Evolutionary conservation across 2,888 invertebrate species (phyloP).

Genomic region (Xestia rhomboidea): DNA sequence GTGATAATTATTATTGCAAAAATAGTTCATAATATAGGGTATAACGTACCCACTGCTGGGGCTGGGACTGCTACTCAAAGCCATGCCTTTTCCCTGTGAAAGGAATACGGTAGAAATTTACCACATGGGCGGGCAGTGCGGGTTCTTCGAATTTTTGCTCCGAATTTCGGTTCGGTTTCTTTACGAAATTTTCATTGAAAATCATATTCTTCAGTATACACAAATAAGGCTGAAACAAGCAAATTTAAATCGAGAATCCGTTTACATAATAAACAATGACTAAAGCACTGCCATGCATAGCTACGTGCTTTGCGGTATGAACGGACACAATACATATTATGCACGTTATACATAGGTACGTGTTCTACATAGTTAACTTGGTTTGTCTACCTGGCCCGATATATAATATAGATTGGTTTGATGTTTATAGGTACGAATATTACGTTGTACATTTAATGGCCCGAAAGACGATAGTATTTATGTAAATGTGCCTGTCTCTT

Average conservation of each 20-base stretch:
- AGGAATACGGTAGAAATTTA: not conserved
- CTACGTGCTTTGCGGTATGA: conserved; percentile 42
- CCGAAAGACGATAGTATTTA: conserved; percentile 14
- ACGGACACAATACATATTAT: too few species aligned
- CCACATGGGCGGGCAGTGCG: not conserved
- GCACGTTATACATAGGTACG: conserved; percentile 16
- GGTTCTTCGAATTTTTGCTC: not conserved
- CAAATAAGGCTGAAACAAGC: conserved; percentile 3
- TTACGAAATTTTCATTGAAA: not conserved
- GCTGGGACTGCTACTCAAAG: not conserved
- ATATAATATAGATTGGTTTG: conserved; percentile 15
- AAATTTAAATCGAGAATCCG: conserved; percentile 32
- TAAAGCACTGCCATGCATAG: conserved; percentile 31
- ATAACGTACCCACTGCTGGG: not conserved
- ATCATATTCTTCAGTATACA: not conserved
- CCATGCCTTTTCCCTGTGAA: not conserved
- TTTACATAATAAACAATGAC: conserved; percentile 41
- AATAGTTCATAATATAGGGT: not conserved
- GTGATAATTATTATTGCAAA: not conserved
- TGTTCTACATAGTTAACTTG: conserved; percentile 18
- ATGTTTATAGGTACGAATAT: conserved; percentile 23
- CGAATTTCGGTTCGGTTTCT: not conserved
- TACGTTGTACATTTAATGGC: not conserved
- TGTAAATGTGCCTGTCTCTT: conserved; percentile 20
- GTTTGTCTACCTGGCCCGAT: conserved; percentile 19